Conservation (phyloP, 1,140 invertebrate genomes). For the Caerostris darwini region DNA sequence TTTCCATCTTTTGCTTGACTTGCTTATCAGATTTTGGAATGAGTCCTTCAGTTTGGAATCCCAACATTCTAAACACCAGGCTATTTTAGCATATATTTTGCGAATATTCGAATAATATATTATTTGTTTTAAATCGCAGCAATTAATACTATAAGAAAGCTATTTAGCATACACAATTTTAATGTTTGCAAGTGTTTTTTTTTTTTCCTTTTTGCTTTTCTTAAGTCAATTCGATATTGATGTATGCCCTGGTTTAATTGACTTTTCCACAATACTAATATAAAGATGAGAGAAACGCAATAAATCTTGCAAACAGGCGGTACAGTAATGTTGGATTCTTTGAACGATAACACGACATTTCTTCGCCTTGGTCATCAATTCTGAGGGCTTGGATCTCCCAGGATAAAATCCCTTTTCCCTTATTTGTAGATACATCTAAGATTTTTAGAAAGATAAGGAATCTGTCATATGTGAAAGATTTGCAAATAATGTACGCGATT, state of each 20-base stretch:
- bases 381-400: slow-evolving; percentile 36
- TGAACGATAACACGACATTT: slow-evolving; percentile 48
- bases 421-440: slow-evolving; percentile 74
- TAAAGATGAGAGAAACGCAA: neutral
- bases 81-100: no score
- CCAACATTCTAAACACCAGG: no score
- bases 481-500: slow-evolving; percentile 77
- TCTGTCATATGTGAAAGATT: slow-evolving; percentile 76
- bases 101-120: no score
- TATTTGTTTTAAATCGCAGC: no score
- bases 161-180: no score
- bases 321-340: slow-evolving; percentile 11
- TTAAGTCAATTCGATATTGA: neutral
- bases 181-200: no score
- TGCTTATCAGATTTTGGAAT: no score
- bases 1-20: no score
- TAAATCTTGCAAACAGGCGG: neutral
- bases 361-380: slow-evolving; percentile 45
- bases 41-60: no score
- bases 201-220: no score
- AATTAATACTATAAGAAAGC: no score
- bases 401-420: slow-evolving; percentile 39
- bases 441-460: slow-evolving; percentile 73
- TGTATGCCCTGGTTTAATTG: neutral
- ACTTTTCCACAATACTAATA: neutral